phyloP scores from a whole-genome alignment of 2,113 vertebrate species.

The Camelus bactrianus region DNA sequence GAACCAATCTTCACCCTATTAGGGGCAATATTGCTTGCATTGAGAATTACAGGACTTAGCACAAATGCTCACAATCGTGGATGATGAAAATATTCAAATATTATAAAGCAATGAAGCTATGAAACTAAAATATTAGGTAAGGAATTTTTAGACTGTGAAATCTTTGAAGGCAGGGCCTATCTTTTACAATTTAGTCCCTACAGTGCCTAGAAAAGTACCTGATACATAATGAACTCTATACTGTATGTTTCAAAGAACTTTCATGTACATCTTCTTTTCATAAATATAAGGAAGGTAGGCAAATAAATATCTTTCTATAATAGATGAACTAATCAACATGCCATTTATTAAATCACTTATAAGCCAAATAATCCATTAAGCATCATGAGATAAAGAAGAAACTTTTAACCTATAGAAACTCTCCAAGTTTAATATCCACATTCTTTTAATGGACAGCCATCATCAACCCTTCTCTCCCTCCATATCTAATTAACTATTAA shows the following conservation, averaged over 20 bases:
- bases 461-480: conserved; percentile 16
- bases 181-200: not conserved
- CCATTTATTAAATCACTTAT: conserved; percentile 6
- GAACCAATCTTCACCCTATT: not conserved
- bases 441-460: not conserved
- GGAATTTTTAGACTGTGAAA: not conserved
- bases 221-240: not conserved
- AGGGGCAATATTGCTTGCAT: not conserved
- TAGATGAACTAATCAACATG: not conserved
- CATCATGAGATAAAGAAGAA: not conserved
- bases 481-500: not conserved
- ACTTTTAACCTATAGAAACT: not conserved
- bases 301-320: not conserved
- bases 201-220: not conserved
- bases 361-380: not conserved
- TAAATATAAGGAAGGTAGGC: not conserved
- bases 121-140: conserved; percentile 35
- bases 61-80: not conserved
- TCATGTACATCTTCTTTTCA: not conserved
- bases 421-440: not conserved
- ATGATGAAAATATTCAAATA: not conserved
- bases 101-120: conserved; percentile 42
- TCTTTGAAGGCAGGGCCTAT: not conserved
- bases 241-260: not conserved
- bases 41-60: conserved; percentile 1